Evolutionary conservation across 2,888 invertebrate species (phyloP).

Genomic region (Scaptomyza polygonia): DNA sequence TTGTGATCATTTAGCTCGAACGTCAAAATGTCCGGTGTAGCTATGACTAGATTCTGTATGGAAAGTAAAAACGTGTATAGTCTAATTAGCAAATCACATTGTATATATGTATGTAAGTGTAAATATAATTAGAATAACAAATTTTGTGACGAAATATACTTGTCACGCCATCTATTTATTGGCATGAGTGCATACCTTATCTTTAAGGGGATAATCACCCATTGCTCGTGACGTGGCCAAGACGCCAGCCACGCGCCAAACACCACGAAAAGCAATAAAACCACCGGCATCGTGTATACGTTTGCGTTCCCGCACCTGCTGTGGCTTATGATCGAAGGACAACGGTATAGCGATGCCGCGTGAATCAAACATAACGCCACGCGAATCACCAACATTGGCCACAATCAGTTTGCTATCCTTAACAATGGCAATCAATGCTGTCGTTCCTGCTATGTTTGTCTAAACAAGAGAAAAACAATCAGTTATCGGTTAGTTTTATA

Average conservation of each 20-base stretch:
- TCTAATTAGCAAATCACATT: constrained; percentile 29
- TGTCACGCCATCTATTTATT: constrained; percentile 30
- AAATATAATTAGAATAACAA: neutral
- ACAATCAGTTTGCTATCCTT: constrained; percentile 93
- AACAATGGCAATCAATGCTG: constrained; percentile 94
- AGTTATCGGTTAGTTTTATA: too few species aligned
- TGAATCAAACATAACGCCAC: constrained; percentile 97
- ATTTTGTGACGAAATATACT: neutral
- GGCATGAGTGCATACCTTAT: constrained; percentile 54
- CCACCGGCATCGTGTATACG: constrained; percentile 98
- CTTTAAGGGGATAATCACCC: constrained; percentile 97
- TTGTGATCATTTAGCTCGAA: constrained; percentile 94
- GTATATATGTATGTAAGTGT: constrained; percentile 9
- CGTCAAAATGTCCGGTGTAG: constrained; percentile 96
- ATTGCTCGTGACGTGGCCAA: constrained; percentile 96
- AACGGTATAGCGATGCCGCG: constrained; percentile 95
- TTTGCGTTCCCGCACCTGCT: constrained; percentile 95
- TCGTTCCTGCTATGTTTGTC: constrained; percentile 93
- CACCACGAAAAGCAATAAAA: constrained; percentile 96
- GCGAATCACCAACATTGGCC: constrained; percentile 98
- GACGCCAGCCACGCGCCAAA: constrained; percentile 98
- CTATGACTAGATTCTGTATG: constrained; percentile 92
- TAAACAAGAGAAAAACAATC: constrained; percentile 45
- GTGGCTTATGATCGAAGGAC: constrained; percentile 98
- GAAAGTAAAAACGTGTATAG: constrained; percentile 11